Conservation (phyloP, 2,113 vertebrate genomes). For the Chaetodon trifascialis region DNA sequence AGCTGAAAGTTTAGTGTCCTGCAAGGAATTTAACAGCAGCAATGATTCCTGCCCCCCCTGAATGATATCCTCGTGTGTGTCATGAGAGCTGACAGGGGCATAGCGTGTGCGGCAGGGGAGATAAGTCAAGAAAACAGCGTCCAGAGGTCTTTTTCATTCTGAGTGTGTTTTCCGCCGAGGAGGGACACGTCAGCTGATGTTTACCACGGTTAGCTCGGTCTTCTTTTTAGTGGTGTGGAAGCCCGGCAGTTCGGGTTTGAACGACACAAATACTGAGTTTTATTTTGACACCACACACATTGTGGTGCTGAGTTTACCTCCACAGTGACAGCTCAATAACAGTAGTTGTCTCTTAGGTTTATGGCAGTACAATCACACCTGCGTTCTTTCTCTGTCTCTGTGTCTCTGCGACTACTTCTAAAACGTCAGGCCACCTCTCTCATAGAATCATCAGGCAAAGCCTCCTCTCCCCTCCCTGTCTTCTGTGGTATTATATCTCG, state of each 20-base stretch:
- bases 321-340: constrained; percentile 69
- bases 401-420: constrained; percentile 33
- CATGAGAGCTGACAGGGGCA: constrained; percentile 24
- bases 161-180: constrained; percentile 30
- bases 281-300: constrained; percentile 37
- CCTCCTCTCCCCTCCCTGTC: constrained; percentile 7
- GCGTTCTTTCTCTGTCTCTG: constrained; percentile 11
- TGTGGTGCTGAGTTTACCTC: constrained; percentile 47
- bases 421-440: constrained; percentile 48
- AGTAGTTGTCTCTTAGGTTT: constrained; percentile 61
- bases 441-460: constrained; percentile 20
- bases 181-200: constrained; percentile 37
- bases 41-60: constrained; percentile 45
- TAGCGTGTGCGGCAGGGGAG: constrained; percentile 1
- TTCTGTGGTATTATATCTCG: constrained; percentile 44
- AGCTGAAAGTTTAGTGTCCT: constrained; percentile 48
- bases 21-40: constrained; percentile 45
- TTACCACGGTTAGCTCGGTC: constrained; percentile 16
- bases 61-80: constrained; percentile 35
- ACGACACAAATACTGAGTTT: constrained; percentile 31
- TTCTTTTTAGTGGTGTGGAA: constrained; percentile 38
- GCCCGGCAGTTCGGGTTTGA: constrained; percentile 31
- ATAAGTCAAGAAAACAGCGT: constrained; percentile 5
- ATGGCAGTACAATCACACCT: constrained; percentile 59
- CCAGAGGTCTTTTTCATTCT: constrained; percentile 3